A percentile compares a stretch with the other conserved stretches of the same genome.
phyloP scores from a whole-genome alignment of 2,797 vertebrate species.

The Accipiter badius region DNA sequence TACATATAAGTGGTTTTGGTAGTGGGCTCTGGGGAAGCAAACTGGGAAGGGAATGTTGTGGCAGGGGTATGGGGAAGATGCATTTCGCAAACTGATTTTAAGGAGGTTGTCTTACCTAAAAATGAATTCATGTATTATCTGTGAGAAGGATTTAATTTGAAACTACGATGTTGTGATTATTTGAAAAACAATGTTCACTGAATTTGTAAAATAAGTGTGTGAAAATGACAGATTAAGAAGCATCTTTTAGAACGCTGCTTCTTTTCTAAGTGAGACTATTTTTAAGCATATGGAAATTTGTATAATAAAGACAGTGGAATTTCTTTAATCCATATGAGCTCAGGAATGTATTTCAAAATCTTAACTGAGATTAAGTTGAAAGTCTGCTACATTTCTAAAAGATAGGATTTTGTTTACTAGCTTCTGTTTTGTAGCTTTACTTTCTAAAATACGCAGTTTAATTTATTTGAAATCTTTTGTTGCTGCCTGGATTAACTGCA shows the following conservation, averaged over 20 bases:
- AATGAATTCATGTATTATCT: background rate
- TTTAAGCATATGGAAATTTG: conserved; percentile 33
- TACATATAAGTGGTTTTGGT: background rate
- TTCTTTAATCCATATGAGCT: conserved; percentile 40
- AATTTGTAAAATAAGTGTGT: conserved; percentile 12
- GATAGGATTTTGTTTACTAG: conserved; percentile 27
- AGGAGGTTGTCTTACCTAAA: background rate
- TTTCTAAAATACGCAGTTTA: conserved; percentile 35
- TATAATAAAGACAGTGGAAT: conserved; percentile 19
- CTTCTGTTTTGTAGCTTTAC: conserved; percentile 48
- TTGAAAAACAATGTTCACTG: background rate
- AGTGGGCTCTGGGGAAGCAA: background rate
- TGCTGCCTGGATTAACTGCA: conserved; percentile 12
- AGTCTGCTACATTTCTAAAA: conserved; percentile 44
- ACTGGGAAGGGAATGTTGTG: background rate
- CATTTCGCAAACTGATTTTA: background rate
- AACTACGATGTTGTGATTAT: background rate
- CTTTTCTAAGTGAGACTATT: conserved; percentile 36
- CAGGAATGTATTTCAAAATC: conserved; percentile 58
- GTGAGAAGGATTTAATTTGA: background rate
- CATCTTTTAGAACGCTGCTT: background rate
- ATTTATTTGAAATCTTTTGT: conserved; percentile 58
- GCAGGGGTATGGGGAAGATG: background rate
- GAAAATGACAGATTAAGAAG: conserved; percentile 29
- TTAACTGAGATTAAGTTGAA: conserved; percentile 31